Evolutionary conservation across 2,888 invertebrate genomes (phyloP), one percentile per base, ranked within the genome.

Genomic region (Alloscopus bannaensis): DNA sequence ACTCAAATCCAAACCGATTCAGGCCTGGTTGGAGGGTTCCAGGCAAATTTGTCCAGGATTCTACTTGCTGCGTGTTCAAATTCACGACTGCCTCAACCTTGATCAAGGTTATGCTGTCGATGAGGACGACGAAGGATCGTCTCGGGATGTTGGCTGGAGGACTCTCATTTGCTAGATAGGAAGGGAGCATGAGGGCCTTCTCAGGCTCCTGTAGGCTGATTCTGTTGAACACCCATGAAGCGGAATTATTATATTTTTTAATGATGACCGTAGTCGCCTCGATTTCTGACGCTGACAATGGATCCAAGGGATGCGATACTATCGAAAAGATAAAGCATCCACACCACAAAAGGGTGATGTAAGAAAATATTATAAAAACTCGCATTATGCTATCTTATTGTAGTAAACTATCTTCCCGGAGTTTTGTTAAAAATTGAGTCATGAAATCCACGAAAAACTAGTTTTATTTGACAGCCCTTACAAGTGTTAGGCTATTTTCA

Each of bases 271-370:
- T 3, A 8, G 66, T 68, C 3, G 18, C 3, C 42, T 47, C 26
- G 6, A 79, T 72, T 66, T 79, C 79, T 13, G 18, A 31, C 11
- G 65, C n/a, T 1, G 60, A 26, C 26, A 79, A 29, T 0, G 71
- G 73, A 28, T 79, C 79, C 60, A 79, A 24, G 1, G 79, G 79
- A 24, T 79, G 79, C n/a, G 45, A n/a, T n/a, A n/a, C n/a, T n/a
- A n/a, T n/a, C n/a, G n/a, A n/a, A n/a, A n/a, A n/a, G n/a, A n/a
- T n/a, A n/a, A n/a, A n/a, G n/a, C n/a, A n/a, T n/a, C n/a, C n/a
- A n/a, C n/a, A n/a, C n/a, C n/a, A n/a, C n/a, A n/a, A n/a, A n/a
- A n/a, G n/a, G n/a, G n/a, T n/a, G n/a, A n/a, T n/a, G n/a, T n/a
- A n/a, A n/a, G n/a, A n/a, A n/a, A n/a, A n/a, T n/a, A n/a, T n/a